A percentile compares a stretch with the other conserved stretches of the same genome.
phyloP scores from a whole-genome alignment of 2,113 vertebrate species.

The Dipodomys spectabilis region DNA sequence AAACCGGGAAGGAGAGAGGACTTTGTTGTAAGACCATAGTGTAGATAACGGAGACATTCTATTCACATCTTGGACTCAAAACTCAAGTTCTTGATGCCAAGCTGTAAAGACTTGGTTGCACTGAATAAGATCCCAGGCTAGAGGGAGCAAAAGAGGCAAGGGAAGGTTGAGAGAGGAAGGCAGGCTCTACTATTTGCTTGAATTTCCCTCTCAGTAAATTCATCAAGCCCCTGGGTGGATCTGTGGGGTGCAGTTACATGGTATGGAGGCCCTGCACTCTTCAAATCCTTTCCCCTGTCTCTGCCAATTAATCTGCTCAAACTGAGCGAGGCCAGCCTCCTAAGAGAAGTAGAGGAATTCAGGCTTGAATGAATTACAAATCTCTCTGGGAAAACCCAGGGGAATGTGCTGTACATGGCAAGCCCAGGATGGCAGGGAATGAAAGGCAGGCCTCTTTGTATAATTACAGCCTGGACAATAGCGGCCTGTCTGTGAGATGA shows the following conservation, averaged over 20 bases:
- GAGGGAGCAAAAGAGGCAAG: neutral
- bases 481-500: neutral
- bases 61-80: neutral
- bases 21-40: neutral
- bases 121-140: neutral
- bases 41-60: neutral
- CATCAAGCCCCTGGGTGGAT: neutral
- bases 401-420: neutral
- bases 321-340: conserved; percentile 54
- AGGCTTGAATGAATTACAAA: conserved; percentile 60
- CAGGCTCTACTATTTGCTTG: neutral
- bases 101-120: neutral
- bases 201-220: conserved; percentile 15
- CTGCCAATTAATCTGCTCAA: conserved; percentile 46
- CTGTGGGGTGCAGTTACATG: neutral
- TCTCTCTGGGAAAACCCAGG: conserved; percentile 52
- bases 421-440: conserved; percentile 29
- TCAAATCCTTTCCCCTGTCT: conserved; percentile 45
- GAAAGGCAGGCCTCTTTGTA: neutral
- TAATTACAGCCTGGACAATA: neutral
- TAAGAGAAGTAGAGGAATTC: neutral
- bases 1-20: neutral
- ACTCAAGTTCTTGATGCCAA: neutral
- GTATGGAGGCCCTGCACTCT: conserved; percentile 3
- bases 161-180: neutral